phyloP scores from a whole-genome alignment of 2,888 invertebrate genomes.

The Colletes collaris region DNA sequence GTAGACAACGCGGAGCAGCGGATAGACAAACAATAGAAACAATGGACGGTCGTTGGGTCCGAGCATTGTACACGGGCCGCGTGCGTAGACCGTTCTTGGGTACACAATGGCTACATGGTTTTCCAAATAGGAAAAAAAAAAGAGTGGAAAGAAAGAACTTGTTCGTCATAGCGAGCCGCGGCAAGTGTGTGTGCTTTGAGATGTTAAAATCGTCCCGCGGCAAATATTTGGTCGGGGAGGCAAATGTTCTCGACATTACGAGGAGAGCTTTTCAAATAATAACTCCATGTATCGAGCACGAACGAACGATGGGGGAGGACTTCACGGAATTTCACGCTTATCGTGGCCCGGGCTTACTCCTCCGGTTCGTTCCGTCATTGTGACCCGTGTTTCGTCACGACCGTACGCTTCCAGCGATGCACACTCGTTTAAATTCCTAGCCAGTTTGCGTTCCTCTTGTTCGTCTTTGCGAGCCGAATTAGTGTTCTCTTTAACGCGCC shows the following conservation, averaged over 20 bases:
- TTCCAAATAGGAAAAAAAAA: conserved; percentile 59
- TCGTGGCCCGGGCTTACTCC: conserved; percentile 10
- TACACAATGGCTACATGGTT: conserved; percentile 70
- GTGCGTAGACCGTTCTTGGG: conserved; percentile 63
- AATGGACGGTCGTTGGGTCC: conserved; percentile 54
- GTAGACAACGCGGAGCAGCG: conserved; percentile 42
- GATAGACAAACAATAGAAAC: conserved; percentile 71
- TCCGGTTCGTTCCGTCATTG: background rate
- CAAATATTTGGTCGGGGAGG: conserved; percentile 67
- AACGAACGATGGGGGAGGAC: conserved; percentile 6
- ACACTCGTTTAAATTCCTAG: conserved; percentile 27
- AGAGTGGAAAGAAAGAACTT: background rate
- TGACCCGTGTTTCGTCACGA: background rate
- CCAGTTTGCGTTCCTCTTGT: conserved; percentile 23
- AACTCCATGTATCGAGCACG: conserved; percentile 55
- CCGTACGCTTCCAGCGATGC: background rate
- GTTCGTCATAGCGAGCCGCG: conserved; percentile 51
- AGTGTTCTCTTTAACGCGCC: no score
- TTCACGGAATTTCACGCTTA: conserved; percentile 37
- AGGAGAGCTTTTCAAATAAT: conserved; percentile 67
- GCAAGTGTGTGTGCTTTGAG: conserved; percentile 64
- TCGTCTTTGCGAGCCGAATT: background rate
- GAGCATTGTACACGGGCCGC: conserved; percentile 48
- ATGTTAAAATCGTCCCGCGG: conserved; percentile 69
- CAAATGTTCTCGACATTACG: conserved; percentile 66